Conservation (phyloP, 2,888 invertebrate species). For the Drosophila picticornis region DNA sequence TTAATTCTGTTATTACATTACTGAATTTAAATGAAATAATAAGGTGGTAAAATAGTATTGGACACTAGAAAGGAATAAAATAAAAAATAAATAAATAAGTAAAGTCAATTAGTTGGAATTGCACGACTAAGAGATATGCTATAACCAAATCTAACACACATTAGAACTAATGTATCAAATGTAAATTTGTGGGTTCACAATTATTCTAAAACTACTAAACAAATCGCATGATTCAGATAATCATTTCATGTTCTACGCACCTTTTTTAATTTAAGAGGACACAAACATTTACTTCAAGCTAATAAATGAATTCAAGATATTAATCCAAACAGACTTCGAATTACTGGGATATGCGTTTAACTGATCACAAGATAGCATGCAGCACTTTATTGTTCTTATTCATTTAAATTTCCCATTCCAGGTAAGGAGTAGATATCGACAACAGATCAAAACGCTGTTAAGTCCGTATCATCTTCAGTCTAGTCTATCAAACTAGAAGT, state of each 20-base stretch:
- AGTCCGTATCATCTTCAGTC: background rate
- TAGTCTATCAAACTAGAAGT: background rate
- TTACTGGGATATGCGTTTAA: background rate
- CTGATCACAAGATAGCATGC: background rate
- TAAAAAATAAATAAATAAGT: background rate
- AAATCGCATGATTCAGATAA: slow-evolving; percentile 18
- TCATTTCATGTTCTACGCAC: slow-evolving; percentile 30
- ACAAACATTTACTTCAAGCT: slow-evolving; percentile 29
- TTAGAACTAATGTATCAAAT: slow-evolving; percentile 3
- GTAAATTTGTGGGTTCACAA: slow-evolving; percentile 27
- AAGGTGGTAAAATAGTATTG: slow-evolving; percentile 5
- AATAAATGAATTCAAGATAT: slow-evolving; percentile 37
- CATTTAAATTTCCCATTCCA: background rate
- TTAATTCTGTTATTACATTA: background rate
- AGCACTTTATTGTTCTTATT: background rate
- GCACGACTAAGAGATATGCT: slow-evolving; percentile 3
- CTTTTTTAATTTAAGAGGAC: slow-evolving; percentile 31
- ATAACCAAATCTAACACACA: background rate
- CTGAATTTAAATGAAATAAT: slow-evolving; percentile 3
- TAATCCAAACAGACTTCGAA: slow-evolving; percentile 7
- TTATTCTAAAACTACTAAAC: slow-evolving; percentile 5
- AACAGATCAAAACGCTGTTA: background rate
- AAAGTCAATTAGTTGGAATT: background rate
- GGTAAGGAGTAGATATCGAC: background rate
- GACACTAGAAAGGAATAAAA: background rate